Conservation (phyloP, 2,113 vertebrate species). For the Myiozetetes cayanensis region DNA sequence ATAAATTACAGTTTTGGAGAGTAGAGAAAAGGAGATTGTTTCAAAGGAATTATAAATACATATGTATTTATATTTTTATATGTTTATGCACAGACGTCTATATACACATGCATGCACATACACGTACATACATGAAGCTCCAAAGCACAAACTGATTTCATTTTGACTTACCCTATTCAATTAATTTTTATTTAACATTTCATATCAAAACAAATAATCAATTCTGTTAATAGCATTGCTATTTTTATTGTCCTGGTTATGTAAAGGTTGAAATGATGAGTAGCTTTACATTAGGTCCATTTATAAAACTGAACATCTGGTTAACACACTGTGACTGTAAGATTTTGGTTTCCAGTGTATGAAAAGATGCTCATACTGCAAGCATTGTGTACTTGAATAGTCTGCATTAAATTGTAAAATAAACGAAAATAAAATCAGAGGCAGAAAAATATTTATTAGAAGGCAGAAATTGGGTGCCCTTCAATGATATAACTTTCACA, state of each 20-base stretch:
- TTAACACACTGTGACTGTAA: background rate
- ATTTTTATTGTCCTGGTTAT: background rate
- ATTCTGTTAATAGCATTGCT: background rate
- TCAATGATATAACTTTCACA: background rate
- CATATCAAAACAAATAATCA: constrained; percentile 33
- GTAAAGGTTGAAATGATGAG: background rate
- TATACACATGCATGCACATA: background rate
- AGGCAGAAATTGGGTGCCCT: background rate
- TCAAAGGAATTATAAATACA: background rate
- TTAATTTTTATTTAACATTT: constrained; percentile 8
- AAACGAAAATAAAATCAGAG: constrained; percentile 15
- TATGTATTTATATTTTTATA: background rate
- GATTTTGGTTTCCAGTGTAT: background rate
- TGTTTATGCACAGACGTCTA: background rate
- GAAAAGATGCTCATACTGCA: background rate
- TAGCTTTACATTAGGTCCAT: background rate
- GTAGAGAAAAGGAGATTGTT: background rate
- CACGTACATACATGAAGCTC: background rate
- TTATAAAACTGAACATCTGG: background rate
- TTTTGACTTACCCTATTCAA: background rate
- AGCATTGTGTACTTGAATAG: background rate
- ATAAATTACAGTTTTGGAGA: background rate
- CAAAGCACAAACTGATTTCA: constrained; percentile 15
- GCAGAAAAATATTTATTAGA: background rate
- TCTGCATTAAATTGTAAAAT: background rate